These are phyloP conservation scores for Cephus pulcher DNA, from an alignment of 2,888 invertebrate species.

Conservation along the genomic window DNA sequence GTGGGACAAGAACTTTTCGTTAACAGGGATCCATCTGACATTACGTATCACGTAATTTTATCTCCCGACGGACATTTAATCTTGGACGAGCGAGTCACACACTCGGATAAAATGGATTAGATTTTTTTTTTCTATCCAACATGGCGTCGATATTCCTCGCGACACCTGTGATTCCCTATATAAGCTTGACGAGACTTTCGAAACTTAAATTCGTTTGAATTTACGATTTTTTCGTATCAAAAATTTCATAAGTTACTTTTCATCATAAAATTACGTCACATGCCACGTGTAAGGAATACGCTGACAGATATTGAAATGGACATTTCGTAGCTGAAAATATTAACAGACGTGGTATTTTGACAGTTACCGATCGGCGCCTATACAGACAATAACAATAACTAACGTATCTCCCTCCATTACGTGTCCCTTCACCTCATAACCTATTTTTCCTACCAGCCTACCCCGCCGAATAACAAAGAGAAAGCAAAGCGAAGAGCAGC, in stretches of 20 bases:
- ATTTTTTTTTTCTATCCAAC: neutral
- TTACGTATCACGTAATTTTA: neutral
- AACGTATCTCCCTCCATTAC: neutral
- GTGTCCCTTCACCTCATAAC: neutral
- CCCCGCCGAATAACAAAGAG: neutral
- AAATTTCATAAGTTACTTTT: neutral
- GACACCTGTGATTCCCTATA: neutral
- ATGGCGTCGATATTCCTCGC: neutral
- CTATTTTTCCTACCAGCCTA: neutral
- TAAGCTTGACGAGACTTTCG: neutral
- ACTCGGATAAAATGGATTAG: neutral
- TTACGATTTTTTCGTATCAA: neutral
- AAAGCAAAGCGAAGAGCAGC: neutral
- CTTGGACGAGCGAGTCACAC: neutral
- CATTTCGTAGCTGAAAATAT: neutral
- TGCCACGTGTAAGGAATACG: neutral
- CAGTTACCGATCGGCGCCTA: neutral
- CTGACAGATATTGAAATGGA: neutral
- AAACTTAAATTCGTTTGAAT: neutral
- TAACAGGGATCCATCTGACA: neutral
- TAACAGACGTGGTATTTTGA: neutral
- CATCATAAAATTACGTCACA: neutral
- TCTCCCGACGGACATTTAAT: neutral
- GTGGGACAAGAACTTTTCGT: constrained; percentile 5
- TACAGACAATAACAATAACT: neutral